Evolutionary conservation across 2,797 vertebrate genomes (phyloP).

Genomic region (Acanthurus tractus): DNA sequence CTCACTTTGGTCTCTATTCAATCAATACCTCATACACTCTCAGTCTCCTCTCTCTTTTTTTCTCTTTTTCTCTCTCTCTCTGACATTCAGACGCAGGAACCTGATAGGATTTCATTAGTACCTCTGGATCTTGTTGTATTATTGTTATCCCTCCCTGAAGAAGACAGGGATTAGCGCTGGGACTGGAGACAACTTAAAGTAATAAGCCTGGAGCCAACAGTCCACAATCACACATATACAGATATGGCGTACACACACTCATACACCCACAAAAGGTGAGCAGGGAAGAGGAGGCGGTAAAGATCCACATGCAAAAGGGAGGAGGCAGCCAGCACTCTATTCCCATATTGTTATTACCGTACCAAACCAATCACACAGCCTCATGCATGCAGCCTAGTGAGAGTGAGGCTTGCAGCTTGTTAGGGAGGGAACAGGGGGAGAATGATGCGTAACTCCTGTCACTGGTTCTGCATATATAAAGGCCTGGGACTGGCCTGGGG

Average conservation of each 20-base stretch:
- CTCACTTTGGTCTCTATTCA: conserved; percentile 67
- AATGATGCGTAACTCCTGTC: conserved; percentile 81
- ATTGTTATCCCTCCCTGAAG: conserved; percentile 84
- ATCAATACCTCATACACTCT: conserved; percentile 74
- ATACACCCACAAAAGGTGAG: conserved; percentile 62
- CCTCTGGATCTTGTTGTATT: conserved; percentile 83
- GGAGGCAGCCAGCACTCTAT: conserved; percentile 58
- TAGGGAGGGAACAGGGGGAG: conserved; percentile 76
- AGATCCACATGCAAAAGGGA: conserved; percentile 61
- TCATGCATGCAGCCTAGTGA: conserved; percentile 66
- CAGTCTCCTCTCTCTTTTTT: conserved; percentile 29
- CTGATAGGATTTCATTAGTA: conserved; percentile 85
- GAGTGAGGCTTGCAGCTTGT: conserved; percentile 74
- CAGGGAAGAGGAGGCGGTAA: conserved; percentile 41
- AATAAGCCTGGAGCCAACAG: conserved; percentile 75
- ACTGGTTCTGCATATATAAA: conserved; percentile 84
- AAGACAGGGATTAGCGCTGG: conserved; percentile 78
- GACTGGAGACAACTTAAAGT: conserved; percentile 82
- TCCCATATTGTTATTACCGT: conserved; percentile 74
- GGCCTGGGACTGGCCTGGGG: conserved; percentile 81
- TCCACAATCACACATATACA: conserved; percentile 63
- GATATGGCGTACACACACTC: conserved; percentile 17
- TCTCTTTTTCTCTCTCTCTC: conserved; percentile 40
- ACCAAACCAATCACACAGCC: conserved; percentile 76
- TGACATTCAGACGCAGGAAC: conserved; percentile 78